Evolutionary conservation across 2,888 invertebrate genomes (phyloP), one percentile per base, ranked within the genome.

Genomic region (Polydrusus cervinus): DNA sequence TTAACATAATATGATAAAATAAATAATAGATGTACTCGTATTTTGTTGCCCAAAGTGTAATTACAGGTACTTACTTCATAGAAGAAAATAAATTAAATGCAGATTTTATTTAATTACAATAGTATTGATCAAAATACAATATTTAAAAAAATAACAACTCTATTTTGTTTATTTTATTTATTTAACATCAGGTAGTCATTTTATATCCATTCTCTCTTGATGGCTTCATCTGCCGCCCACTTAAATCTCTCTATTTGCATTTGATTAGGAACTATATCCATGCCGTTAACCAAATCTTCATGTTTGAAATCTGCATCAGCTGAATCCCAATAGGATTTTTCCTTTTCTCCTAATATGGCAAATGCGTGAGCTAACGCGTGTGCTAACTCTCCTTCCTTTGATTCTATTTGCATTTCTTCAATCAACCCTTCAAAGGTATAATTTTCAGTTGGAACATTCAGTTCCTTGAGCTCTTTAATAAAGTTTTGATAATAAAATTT

Each of bases 401-500:
- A 43, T 6, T 14, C 71, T 13, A 34, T 16, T 43, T 66, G 18
- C 6, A 77, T 20, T 68, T 74, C 74, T 18, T 72, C 30, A 14
- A 68, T 34, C 13, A 72, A 65, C 9, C 65, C 68, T 1, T 71
- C 77, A 40, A 40, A 67, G 10, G 65, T 20, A 51, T 66, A 78
- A 11, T 55, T 13, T 18, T 40, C 16, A 11, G 67, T 70, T 25
- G 75, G 67, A 2, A 78, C 67, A 43, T 73, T 43, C 9, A 51
- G 13, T 18, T 51, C 18, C 8, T 13, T 43, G 2, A 51, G 51
- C 9, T 51, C 16, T 10, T 13, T 51, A 6, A 9, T 7, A 14
- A 78, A 30, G 18, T 75, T 65, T 8, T 73, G 40, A 25, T 71
- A 75, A 45, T 78, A 78, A 20, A 62, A 69, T 51, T 71, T 7